Evolutionary conservation across 2,113 vertebrate species (phyloP), one percentile per base, ranked within the genome.

Genomic region (Tretioscincus oriximinensis): DNA sequence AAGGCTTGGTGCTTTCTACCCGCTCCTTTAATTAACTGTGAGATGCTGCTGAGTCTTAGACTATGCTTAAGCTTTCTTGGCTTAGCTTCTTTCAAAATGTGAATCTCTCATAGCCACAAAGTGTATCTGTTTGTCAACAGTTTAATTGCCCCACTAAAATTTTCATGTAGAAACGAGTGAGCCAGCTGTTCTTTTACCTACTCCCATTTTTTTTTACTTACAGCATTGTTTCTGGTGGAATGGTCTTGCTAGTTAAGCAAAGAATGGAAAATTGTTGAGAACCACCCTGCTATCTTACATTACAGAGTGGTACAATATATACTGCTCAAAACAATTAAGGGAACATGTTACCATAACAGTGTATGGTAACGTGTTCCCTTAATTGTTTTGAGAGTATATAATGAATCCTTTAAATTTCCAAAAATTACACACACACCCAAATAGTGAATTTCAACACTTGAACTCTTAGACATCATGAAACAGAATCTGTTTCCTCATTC

Each of bases 11-110:
- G 91, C 89, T 91, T 95, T 95, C 86, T 89, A 87, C 89, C 94
- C 88, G 84, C 83, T 92, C 85, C 92, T 94, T 94, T 95, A 94
- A 96, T 95, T 96, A 95, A 95, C 93, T 94, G 84, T 90, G 92
- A 93, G 93, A 93, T 88, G 86, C 86, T 93, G 90, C 92, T 1
- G 75, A 89, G 77, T 60, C 77, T 80, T 84, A 74, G 85, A 87
- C 79, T 84, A 80, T 87, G 83, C 81, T 22, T 71, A 84, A 90
- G 78, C 85, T 93, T 93, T 91, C 85, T 81, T 77, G 87, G 84
- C 91, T 91, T 89, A 88, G 92, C 86, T 90, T 71, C 71, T 22
- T 45, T 89, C 73, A 78, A 94, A 90, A 88, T 67, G 73, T 81
- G 86, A 84, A 65, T 87, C 76, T 88, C 73, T 79, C 88, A 31